A percentile compares a stretch with the other conserved stretches of the same genome.
Conservation (phyloP, 2,888 invertebrate species). For the Aphidoletes aphidimyza region DNA sequence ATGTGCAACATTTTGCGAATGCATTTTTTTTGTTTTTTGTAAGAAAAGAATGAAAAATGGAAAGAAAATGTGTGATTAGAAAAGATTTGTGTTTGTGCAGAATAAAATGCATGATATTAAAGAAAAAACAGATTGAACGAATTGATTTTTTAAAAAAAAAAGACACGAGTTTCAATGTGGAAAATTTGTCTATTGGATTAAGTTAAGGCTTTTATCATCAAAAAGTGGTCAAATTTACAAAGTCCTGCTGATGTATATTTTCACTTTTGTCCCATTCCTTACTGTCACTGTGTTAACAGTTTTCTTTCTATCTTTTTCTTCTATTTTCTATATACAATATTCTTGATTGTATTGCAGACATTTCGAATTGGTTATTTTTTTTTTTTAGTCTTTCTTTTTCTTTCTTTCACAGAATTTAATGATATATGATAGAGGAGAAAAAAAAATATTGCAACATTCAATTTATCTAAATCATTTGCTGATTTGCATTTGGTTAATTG, state of each 20-base stretch:
- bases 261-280: neutral
- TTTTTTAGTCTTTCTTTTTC: neutral
- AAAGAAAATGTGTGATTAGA: neutral
- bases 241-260: neutral
- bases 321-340: neutral
- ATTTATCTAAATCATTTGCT: slow-evolving; percentile 6
- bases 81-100: neutral
- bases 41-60: neutral
- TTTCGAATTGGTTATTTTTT: neutral
- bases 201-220: neutral
- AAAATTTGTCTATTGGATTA: neutral
- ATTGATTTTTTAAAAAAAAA: neutral
- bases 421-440: neutral
- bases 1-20: neutral
- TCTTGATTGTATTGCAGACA: neutral
- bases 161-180: slow-evolving; percentile 24
- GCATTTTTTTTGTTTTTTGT: neutral
- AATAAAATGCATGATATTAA: neutral
- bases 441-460: slow-evolving; percentile 39
- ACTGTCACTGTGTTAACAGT: no score
- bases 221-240: neutral
- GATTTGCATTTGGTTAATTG: slow-evolving; percentile 2
- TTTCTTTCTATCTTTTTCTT: neutral
- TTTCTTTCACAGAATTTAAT: neutral
- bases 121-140: neutral